Conservation (phyloP, 92 coral and sea anemone genomes). For the Phymanthus crucifer region DNA sequence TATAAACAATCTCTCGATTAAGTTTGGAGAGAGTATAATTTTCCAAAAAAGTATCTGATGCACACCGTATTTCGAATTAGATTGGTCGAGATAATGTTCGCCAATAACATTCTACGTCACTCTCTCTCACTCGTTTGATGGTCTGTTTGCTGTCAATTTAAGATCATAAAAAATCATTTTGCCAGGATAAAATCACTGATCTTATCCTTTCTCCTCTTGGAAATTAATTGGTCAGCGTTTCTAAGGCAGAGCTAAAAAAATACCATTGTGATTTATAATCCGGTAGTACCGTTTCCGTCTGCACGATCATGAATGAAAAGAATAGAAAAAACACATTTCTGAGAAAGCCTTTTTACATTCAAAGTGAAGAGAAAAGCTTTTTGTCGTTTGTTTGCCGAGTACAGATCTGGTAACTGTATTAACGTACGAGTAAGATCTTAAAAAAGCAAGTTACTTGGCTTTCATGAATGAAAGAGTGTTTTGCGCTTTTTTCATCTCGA, state of each 20-base stretch:
- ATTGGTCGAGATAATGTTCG: not conserved
- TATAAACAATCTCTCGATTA: no score
- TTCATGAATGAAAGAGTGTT: not conserved
- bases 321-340: not conserved
- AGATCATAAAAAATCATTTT: not conserved
- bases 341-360: not conserved
- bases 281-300: not conserved
- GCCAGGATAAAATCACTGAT: not conserved
- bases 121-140: not conserved
- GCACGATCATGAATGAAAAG: not conserved
- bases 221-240: slow-evolving; percentile 5
- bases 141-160: not conserved
- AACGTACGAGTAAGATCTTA: not conserved
- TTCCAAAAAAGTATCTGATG: not conserved
- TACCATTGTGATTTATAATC: not conserved
- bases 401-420: not conserved
- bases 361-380: not conserved
- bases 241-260: not conserved
- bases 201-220: not conserved
- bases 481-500: not conserved
- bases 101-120: not conserved
- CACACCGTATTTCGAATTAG: not conserved
- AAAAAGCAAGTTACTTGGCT: not conserved
- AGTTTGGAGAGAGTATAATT: not conserved
- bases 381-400: not conserved